Evolutionary conservation across 1,140 invertebrate genomes (phyloP).

Genomic region (Ips nitidus): DNA sequence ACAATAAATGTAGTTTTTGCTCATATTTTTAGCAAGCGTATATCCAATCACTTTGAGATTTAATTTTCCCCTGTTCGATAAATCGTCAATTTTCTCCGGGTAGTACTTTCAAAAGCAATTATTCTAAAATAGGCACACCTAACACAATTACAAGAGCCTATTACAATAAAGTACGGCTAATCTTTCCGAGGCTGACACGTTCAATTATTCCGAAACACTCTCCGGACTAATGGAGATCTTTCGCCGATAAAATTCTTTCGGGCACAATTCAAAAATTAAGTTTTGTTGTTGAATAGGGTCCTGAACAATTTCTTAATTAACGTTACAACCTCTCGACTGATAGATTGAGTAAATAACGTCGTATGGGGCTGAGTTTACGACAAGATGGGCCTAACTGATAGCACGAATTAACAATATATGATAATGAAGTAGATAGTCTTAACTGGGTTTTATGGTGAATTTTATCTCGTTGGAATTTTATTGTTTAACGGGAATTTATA

Average conservation of each 20-base stretch:
- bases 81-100: conserved; percentile 11
- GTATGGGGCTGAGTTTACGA: conserved; percentile 20
- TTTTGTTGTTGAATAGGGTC: conserved; percentile 21
- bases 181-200: conserved; percentile 25
- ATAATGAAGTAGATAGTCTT: conserved; percentile 13
- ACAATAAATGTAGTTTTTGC: too few relatives aligned
- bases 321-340: conserved; percentile 16
- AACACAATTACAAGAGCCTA: conserved; percentile 30
- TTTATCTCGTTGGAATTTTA: conserved; percentile 1
- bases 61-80: conserved; percentile 1
- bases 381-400: conserved; percentile 19
- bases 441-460: conserved; percentile 5
- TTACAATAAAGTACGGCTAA: conserved; percentile 32
- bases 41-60: neutral
- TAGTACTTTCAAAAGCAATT: conserved; percentile 23
- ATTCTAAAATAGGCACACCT: conserved; percentile 32
- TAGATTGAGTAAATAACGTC: conserved; percentile 26
- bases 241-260: conserved; percentile 23
- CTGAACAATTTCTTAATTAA: conserved; percentile 26
- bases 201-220: conserved; percentile 31
- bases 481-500: neutral
- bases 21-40: too few relatives aligned
- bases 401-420: conserved; percentile 19
- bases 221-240: conserved; percentile 22
- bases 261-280: conserved; percentile 27